A percentile compares a stretch with the other conserved stretches of the same genome.
Conservation (phyloP, 2,888 invertebrate genomes). For the Eristalis pertinax region DNA sequence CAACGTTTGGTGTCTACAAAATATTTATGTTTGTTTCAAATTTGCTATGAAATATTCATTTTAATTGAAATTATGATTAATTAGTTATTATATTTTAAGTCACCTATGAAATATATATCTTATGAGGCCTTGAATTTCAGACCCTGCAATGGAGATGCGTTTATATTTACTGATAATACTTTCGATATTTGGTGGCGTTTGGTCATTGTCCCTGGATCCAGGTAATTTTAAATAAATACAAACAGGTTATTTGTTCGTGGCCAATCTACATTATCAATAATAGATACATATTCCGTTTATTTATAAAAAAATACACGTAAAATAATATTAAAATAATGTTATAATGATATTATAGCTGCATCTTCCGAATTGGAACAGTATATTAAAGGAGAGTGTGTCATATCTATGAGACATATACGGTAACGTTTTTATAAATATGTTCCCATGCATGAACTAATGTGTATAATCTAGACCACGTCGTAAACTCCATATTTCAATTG, state of each 20-base stretch:
- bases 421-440: slow-evolving; percentile 70
- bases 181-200: slow-evolving; percentile 73
- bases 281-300: too few species aligned
- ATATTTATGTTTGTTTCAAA: too few species aligned
- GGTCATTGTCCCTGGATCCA: slow-evolving; percentile 81
- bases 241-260: too few species aligned
- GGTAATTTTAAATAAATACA: slow-evolving; percentile 74
- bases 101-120: not conserved
- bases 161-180: slow-evolving; percentile 74
- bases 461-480: slow-evolving; percentile 78
- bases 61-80: too few species aligned
- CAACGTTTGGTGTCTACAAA: too few species aligned
- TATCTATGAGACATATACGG: slow-evolving; percentile 81
- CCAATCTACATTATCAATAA: too few species aligned
- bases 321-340: too few species aligned
- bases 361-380: slow-evolving; percentile 80
- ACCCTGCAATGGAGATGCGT: slow-evolving; percentile 77
- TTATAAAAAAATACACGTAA: too few species aligned
- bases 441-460: not conserved
- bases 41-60: too few species aligned
- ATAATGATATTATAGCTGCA: slow-evolving; percentile 76
- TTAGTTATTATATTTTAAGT: too few species aligned
- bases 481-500: slow-evolving; percentile 81
- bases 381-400: slow-evolving; percentile 81
- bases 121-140: not conserved